A percentile compares a stretch with the other conserved stretches of the same genome.
These are phyloP conservation scores for Penelope pileata DNA, from an alignment of 2,113 vertebrate genomes.

Conservation along the genomic window DNA sequence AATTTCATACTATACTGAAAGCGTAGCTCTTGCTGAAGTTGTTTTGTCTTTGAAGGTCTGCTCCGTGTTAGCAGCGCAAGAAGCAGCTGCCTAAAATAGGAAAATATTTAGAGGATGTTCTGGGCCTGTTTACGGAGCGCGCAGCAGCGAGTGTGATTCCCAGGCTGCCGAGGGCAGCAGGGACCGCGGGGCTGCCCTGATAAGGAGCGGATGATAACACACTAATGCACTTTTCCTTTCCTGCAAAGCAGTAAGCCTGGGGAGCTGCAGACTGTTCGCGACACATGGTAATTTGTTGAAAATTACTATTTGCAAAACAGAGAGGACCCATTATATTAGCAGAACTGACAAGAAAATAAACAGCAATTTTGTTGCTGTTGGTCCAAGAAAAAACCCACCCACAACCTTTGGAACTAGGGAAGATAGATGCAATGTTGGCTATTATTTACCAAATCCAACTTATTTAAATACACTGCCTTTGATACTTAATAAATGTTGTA, in stretches of 20 bases:
- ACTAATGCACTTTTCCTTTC: slow-evolving; percentile 43
- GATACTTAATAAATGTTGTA: slow-evolving; percentile 85
- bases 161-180: slow-evolving; percentile 32
- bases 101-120: slow-evolving; percentile 15
- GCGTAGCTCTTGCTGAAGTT: slow-evolving; percentile 2
- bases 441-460: slow-evolving; percentile 75
- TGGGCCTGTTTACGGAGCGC: background rate
- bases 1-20: background rate
- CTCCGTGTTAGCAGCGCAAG: background rate
- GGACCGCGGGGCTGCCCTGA: background rate
- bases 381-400: background rate
- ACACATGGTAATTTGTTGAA: slow-evolving; percentile 71
- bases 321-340: slow-evolving; percentile 68
- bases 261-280: slow-evolving; percentile 53
- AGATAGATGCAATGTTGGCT: slow-evolving; percentile 31
- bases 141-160: background rate
- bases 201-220: background rate
- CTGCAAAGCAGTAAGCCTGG: slow-evolving; percentile 51
- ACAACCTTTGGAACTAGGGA: slow-evolving; percentile 22
- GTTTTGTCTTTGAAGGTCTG: slow-evolving; percentile 32
- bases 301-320: slow-evolving; percentile 73
- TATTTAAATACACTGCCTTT: slow-evolving; percentile 77
- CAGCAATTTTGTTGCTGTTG: background rate
- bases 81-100: slow-evolving; percentile 36
- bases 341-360: slow-evolving; percentile 71